Evolutionary conservation across 2,888 invertebrate species (phyloP).

Genomic region (Tridacna gigas): DNA sequence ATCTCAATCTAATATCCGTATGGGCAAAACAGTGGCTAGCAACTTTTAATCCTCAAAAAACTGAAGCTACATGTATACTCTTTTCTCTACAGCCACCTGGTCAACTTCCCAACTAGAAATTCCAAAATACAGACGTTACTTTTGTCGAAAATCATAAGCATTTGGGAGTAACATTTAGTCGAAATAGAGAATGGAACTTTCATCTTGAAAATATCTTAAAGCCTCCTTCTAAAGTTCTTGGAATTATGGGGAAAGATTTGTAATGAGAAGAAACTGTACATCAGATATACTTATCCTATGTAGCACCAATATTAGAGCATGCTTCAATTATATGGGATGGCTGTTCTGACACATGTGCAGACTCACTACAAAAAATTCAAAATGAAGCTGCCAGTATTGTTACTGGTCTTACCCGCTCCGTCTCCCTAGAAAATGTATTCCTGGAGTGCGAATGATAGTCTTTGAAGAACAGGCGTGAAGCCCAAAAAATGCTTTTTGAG

Average conservation of each 20-base stretch:
- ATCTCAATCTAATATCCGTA: constrained; percentile 1
- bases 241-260: constrained; percentile 30
- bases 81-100: too few relatives aligned
- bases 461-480: too few relatives aligned
- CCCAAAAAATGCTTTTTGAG: too few relatives aligned
- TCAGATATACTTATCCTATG: constrained; percentile 34
- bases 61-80: constrained; percentile 26
- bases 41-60: constrained; percentile 31
- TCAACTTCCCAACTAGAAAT: too few relatives aligned
- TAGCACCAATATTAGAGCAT: constrained; percentile 31
- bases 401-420: constrained; percentile 21
- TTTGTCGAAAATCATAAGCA: too few relatives aligned
- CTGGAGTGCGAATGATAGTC: neutral
- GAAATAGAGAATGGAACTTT: too few relatives aligned
- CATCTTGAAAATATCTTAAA: constrained; percentile 25
- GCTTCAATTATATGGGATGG: constrained; percentile 26
- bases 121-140: too few relatives aligned
- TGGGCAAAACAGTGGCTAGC: constrained; percentile 24
- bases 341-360: neutral
- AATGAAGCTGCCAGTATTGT: constrained; percentile 30
- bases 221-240: constrained; percentile 30
- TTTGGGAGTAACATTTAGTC: too few relatives aligned
- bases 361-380: constrained; percentile 29
- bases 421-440: constrained; percentile 11
- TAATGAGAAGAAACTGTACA: constrained; percentile 26